These are phyloP conservation scores for Prenolepis imparis DNA, from an alignment of 2,888 invertebrate species.

Conservation along the genomic window DNA sequence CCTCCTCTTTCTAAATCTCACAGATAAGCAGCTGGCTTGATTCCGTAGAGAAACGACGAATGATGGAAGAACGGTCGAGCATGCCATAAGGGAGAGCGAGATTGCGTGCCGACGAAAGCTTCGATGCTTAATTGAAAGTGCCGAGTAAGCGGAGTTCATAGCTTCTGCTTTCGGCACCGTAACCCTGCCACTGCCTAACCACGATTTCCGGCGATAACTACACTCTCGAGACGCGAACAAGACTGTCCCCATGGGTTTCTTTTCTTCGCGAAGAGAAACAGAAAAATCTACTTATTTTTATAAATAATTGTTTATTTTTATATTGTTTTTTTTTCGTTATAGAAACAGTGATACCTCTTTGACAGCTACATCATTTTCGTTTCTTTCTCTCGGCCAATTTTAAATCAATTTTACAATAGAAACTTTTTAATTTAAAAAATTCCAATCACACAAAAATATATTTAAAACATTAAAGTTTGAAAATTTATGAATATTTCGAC, in stretches of 20 bases:
- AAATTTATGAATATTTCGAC: neutral
- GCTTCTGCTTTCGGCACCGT: slow-evolving; percentile 63
- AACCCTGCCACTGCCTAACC: slow-evolving; percentile 12
- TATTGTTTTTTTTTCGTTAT: neutral
- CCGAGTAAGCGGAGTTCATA: slow-evolving; percentile 66
- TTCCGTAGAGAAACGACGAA: slow-evolving; percentile 40
- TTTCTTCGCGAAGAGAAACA: neutral
- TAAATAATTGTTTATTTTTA: neutral
- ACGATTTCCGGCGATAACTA: slow-evolving; percentile 43
- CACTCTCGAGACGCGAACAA: neutral
- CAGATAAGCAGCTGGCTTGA: slow-evolving; percentile 12
- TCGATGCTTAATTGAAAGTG: slow-evolving; percentile 76
- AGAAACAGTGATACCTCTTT: neutral
- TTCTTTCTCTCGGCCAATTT: neutral
- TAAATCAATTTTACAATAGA: neutral
- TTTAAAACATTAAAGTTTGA: neutral
- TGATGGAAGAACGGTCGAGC: slow-evolving; percentile 61
- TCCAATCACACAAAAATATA: neutral
- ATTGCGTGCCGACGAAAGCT: slow-evolving; percentile 69
- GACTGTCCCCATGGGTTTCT: neutral
- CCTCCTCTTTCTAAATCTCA: slow-evolving; percentile 28
- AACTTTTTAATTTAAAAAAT: neutral
- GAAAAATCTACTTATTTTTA: neutral
- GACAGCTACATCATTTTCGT: neutral
- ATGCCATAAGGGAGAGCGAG: slow-evolving; percentile 47